Conservation (phyloP, 92 coral and sea anemone species). For the Anthopleura xanthogrammica region DNA sequence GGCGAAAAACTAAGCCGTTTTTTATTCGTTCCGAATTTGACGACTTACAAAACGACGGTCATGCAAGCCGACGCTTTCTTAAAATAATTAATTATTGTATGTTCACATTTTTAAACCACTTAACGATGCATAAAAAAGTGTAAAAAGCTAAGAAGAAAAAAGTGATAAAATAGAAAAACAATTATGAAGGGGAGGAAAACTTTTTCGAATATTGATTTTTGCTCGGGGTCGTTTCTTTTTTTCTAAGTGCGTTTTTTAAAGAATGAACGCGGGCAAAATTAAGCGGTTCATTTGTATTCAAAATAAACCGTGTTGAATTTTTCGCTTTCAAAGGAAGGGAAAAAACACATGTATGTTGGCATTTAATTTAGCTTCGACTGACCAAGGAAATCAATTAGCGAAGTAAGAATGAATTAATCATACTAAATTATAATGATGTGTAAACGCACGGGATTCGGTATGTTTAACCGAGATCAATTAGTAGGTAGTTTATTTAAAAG, state of each 20-base stretch:
- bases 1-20: not conserved
- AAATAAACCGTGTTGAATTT: not conserved
- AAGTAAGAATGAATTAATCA: conserved; percentile 78
- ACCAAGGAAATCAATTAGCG: conserved; percentile 83
- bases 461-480: conserved; percentile 97
- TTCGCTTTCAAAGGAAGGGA: conserved; percentile 1
- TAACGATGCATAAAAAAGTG: not conserved
- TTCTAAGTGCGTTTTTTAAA: not conserved
- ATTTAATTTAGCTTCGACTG: conserved; percentile 66
- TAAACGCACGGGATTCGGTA: conserved; percentile 92
- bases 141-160: not conserved
- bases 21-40: not conserved
- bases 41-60: not conserved
- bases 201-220: not conserved
- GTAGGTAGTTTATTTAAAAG: conserved; percentile 86
- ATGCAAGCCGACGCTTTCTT: not conserved
- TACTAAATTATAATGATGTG: conserved; percentile 93
- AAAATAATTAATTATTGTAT: not conserved
- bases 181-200: not conserved
- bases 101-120: not conserved
- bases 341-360: conserved; percentile 61
- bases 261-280: not conserved
- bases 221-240: not conserved
- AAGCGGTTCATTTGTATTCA: not conserved
- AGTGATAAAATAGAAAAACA: not conserved